Evolutionary conservation across 2,888 invertebrate species (phyloP).

Genomic region (Hemistola chrysoprasaria): DNA sequence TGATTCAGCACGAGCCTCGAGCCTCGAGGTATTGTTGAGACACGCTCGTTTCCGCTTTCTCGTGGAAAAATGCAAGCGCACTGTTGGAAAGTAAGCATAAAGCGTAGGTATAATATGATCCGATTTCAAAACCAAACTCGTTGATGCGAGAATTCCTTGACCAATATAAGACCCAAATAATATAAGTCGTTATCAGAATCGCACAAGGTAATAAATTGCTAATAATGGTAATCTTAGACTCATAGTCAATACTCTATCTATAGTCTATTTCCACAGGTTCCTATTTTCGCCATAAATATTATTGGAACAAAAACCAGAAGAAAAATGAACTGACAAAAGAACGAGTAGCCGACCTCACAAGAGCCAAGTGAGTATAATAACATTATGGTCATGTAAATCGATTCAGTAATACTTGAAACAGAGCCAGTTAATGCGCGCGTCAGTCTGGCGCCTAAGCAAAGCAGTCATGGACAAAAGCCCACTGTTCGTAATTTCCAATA

Average conservation of each 20-base stretch:
- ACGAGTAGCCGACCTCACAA: too few species aligned
- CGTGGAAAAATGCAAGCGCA: slow-evolving; percentile 77
- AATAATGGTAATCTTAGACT: too few species aligned
- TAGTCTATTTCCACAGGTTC: too few species aligned
- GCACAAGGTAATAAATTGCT: too few species aligned
- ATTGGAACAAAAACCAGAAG: too few species aligned
- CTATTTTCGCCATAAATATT: too few species aligned
- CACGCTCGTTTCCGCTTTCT: slow-evolving; percentile 80
- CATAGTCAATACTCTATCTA: too few species aligned
- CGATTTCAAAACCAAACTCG: slow-evolving; percentile 42
- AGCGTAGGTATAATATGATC: slow-evolving; percentile 42
- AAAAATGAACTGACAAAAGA: too few species aligned
- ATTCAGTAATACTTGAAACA: slow-evolving; percentile 23
- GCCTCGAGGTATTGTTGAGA: slow-evolving; percentile 69
- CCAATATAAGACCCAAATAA: too few species aligned
- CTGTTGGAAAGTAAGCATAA: slow-evolving; percentile 71
- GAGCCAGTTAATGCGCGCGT: slow-evolving; percentile 35
- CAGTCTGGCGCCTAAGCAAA: slow-evolving; percentile 52
- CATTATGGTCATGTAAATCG: slow-evolving; percentile 21
- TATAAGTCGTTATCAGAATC: too few species aligned
- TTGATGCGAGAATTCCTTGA: not conserved
- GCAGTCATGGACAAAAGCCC: slow-evolving; percentile 52
- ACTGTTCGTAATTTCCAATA: slow-evolving; percentile 60
- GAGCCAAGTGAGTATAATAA: slow-evolving; percentile 9
- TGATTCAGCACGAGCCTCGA: slow-evolving; percentile 66